Percentiles rank a stretch among this genome's conserved stretches.
These are phyloP conservation scores for Hipparchia sbordonii DNA, from an alignment of 2,888 invertebrate genomes.

Conservation along the genomic window DNA sequence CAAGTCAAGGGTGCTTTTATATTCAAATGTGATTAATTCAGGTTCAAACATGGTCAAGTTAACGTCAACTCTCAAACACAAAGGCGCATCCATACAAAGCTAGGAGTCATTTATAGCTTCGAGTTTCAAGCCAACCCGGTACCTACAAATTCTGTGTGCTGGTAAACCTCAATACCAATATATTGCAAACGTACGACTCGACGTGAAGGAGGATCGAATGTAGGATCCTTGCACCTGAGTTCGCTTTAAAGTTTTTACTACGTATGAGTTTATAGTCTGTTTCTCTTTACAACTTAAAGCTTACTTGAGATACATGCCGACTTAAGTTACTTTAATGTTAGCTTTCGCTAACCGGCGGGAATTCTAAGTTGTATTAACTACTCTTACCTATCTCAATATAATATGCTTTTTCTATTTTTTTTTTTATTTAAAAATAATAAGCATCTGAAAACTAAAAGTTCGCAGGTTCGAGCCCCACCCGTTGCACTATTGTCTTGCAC, in stretches of 20 bases:
- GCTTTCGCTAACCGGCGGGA: not conserved
- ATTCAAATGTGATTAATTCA: not conserved
- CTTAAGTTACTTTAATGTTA: slow-evolving; percentile 11
- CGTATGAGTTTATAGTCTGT: slow-evolving; percentile 29
- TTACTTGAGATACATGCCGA: slow-evolving; percentile 14
- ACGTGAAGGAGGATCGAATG: slow-evolving; percentile 37
- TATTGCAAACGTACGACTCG: slow-evolving; percentile 31
- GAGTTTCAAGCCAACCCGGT: slow-evolving; percentile 10
- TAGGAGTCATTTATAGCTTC: slow-evolving; percentile 16
- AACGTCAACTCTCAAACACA: not conserved
- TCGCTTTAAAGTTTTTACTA: slow-evolving; percentile 35
- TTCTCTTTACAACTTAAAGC: slow-evolving; percentile 27
- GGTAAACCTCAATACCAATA: slow-evolving; percentile 34
- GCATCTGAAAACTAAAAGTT: too few species aligned
- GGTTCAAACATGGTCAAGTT: not conserved
- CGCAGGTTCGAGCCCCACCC: too few species aligned
- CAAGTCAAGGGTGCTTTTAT: not conserved
- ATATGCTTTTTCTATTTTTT: not conserved
- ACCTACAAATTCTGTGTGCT: slow-evolving; percentile 17
- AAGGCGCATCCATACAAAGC: not conserved
- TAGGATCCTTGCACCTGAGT: slow-evolving; percentile 40
- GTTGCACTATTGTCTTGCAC: too few species aligned
- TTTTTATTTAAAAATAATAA: not conserved
- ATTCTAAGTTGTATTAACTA: slow-evolving; percentile 36
- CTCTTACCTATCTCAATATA: not conserved